Base-by-base conservation (phyloP, 2,797 vertebrate genomes). In the Crocodylus rhombifer region DNA sequence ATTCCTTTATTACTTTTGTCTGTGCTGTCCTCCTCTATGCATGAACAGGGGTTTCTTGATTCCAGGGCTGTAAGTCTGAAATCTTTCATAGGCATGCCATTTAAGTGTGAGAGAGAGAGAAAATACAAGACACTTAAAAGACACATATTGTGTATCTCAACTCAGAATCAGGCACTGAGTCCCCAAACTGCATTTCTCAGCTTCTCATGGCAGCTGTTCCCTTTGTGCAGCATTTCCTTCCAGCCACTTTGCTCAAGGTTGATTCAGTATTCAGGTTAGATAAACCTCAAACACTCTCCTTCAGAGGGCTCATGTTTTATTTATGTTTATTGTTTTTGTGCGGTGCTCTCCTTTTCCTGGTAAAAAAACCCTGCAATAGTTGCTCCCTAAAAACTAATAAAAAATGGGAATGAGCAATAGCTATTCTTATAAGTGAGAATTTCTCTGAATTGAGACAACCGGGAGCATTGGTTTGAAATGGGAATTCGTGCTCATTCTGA, bases 261-360 rank as follows among this genome's bases (percentile, higher is more conserved):
- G 87, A 88, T 81, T 91, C 88, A 65, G 30, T 94, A 95, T 95
- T 97, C 94, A 80, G 85, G 75, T 89, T 90, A 95, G 89, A 95
- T 95, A 95, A 94, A 90, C 79, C 92, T 97, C 90, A 94, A 82
- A 76, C 69, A 67, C 42, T 92, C 86, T 88, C 80, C 93, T 97
- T 96, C 94, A 89, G 94, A 97, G 93, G 81, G 71, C 61, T 94
- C 93, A 95, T 96, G 85, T 91, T 97, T 97, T 97, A 97, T 97
- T 97, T 86, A 96, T 95, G 76, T 83, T 90, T 94, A 92, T 96
- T 97, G 81, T 96, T 96, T 95, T 87, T 92, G 88, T 84, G 88
- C n/a, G 57, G 67, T 51, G 62, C 80, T 86, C 64, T 2, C 28
- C 23, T 80, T 86, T 78, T 63, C 62, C 36, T 42, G 25, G 76